Base-by-base conservation (phyloP, 1,140 invertebrate genomes). In the Druon quercuslanigerum region DNA sequence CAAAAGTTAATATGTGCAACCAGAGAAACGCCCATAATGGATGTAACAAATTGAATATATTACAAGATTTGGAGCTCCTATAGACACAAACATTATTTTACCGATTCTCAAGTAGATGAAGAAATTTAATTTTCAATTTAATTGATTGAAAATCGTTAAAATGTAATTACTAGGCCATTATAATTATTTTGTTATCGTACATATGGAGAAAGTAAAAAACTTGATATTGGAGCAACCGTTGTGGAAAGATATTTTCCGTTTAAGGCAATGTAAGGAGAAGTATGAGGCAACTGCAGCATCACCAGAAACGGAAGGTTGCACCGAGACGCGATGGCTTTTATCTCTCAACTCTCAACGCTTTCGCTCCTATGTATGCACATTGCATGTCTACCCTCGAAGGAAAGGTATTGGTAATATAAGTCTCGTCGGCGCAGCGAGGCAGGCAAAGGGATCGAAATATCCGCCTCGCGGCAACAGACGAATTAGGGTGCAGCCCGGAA, bases 401-500 rank as follows among this genome's bases (percentile, higher is more conserved):
- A 16, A 54, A 54, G 52, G 13, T 66, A 66, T 66, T 25, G 25
- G 20, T 60, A 33, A 40, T 33, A 33, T 33, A 60, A 66, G 57
- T 66, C 57, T 66, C 46, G 46, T 71, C 51, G 17, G 33, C 60
- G 51, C 20, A 25, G 20, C 20, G 20, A 74, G 46, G 50, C 75
- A 77, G 75, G 78, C 78, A 79, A 79, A 79, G 77, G 77, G 75
- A 74, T 74, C 72, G 75, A 79, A 33, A 76, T 76, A 79, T 77
- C 72, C 72, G 78, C 66, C 60, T 74, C 74, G 71, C 54, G 71
- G 73, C 70, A 60, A 78, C 46, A 77, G 78, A 76, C 78, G 51
- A 72, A 75, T 40, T 66, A 16, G 11, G 57, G 25, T 25, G 57
- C 25, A 66, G 57, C 20, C 57, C 57, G 57, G 57, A 66, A 66